Percentiles rank a stretch among this genome's conserved stretches.
Conservation (phyloP, 2,797 vertebrate genomes). For the Otus scops region DNA sequence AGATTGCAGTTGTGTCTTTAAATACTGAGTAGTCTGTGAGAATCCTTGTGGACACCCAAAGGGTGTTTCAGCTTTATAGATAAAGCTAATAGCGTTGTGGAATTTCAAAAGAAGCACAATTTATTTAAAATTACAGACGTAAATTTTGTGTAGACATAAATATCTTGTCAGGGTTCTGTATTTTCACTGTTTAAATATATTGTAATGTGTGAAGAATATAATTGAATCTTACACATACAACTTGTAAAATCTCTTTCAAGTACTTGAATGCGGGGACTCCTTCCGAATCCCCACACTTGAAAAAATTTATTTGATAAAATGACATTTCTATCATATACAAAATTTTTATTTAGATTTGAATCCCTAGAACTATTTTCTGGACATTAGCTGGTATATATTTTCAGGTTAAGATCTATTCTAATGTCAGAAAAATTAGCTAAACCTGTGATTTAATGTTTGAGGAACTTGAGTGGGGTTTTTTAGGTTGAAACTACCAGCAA, state of each 20-base stretch:
- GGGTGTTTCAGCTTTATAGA: neutral
- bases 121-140: neutral
- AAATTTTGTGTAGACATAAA: neutral
- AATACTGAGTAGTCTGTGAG: neutral
- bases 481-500: neutral
- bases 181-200: neutral
- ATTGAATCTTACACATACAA: neutral
- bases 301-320: neutral
- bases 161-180: neutral
- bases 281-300: neutral
- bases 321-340: neutral
- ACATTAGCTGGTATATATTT: neutral
- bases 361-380: neutral
- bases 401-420: neutral
- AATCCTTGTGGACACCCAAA: neutral
- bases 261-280: neutral
- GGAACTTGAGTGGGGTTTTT: neutral
- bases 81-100: neutral
- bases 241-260: neutral
- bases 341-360: neutral
- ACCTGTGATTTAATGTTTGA: neutral
- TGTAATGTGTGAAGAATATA: neutral
- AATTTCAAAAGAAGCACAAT: neutral
- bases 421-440: neutral
- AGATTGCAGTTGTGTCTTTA: neutral